Evolutionary conservation across 2,797 vertebrate species (phyloP).

Genomic region (Sylvilagus floridanus): DNA sequence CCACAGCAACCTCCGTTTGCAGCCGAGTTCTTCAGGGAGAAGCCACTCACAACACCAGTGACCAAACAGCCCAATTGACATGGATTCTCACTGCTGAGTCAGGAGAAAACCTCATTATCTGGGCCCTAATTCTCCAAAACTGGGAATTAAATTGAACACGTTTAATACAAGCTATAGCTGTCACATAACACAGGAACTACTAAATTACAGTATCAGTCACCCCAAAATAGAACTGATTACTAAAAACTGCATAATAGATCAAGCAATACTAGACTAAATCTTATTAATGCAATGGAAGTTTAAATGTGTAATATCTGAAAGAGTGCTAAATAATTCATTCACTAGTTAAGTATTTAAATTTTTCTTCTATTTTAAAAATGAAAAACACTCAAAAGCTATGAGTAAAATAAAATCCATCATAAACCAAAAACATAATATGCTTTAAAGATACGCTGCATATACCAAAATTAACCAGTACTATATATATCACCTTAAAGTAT

Average conservation of each 20-base stretch:
- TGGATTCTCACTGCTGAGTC: accelerated
- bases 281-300: constrained; percentile 41
- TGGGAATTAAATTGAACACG: neutral
- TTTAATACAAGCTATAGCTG: constrained; percentile 29
- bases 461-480: neutral
- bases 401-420: constrained; percentile 20
- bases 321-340: constrained; percentile 60
- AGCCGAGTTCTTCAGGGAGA: neutral
- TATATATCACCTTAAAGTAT: neutral
- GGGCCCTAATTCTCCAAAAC: constrained; percentile 32
- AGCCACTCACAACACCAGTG: neutral
- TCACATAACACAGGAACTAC: neutral
- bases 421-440: constrained; percentile 16
- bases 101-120: neutral
- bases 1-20: neutral
- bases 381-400: neutral
- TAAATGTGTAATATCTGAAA: constrained; percentile 10
- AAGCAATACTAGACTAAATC: constrained; percentile 42
- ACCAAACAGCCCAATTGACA: neutral
- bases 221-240: constrained; percentile 56
- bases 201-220: constrained; percentile 52
- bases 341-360: constrained; percentile 23
- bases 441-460: neutral
- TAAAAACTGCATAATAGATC: constrained; percentile 51
- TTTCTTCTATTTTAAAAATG: constrained; percentile 46